Percentiles rank a stretch among this genome's conserved stretches.
phyloP scores from a whole-genome alignment of 2,888 invertebrate genomes.

The Chesias legatella region DNA sequence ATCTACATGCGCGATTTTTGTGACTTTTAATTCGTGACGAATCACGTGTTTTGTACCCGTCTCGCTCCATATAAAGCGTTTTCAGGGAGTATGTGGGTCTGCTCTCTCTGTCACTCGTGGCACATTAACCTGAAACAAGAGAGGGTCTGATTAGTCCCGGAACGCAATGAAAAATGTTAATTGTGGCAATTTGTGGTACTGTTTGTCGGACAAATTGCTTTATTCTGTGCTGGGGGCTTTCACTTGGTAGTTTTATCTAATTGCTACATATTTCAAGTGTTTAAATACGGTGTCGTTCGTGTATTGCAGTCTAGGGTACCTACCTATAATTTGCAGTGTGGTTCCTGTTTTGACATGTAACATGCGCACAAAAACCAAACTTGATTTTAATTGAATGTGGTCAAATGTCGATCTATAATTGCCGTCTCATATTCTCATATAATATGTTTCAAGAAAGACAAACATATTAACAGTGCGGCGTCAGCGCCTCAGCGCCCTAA shows the following conservation, averaged over 20 bases:
- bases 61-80: slow-evolving; percentile 76
- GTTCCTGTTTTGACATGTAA: too few relatives aligned
- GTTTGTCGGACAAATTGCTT: slow-evolving; percentile 12
- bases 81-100: slow-evolving; percentile 46
- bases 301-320: too few relatives aligned
- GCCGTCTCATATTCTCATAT: too few relatives aligned
- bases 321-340: too few relatives aligned
- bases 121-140: slow-evolving; percentile 66
- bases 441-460: too few relatives aligned
- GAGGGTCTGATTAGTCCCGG: slow-evolving; percentile 41
- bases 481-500: too few relatives aligned
- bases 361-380: too few relatives aligned
- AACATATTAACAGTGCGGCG: too few relatives aligned
- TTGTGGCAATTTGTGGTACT: slow-evolving; percentile 8
- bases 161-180: slow-evolving; percentile 9
- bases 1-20: slow-evolving; percentile 64
- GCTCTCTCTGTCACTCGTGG: slow-evolving; percentile 55
- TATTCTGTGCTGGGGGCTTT: slow-evolving; percentile 4
- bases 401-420: too few relatives aligned
- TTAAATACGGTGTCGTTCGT: neutral
- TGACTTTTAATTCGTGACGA: slow-evolving; percentile 60
- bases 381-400: too few relatives aligned
- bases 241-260: neutral
- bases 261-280: neutral
- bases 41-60: slow-evolving; percentile 63